Conservation (phyloP, 1,140 invertebrate genomes). For the Drosophila insularis region DNA sequence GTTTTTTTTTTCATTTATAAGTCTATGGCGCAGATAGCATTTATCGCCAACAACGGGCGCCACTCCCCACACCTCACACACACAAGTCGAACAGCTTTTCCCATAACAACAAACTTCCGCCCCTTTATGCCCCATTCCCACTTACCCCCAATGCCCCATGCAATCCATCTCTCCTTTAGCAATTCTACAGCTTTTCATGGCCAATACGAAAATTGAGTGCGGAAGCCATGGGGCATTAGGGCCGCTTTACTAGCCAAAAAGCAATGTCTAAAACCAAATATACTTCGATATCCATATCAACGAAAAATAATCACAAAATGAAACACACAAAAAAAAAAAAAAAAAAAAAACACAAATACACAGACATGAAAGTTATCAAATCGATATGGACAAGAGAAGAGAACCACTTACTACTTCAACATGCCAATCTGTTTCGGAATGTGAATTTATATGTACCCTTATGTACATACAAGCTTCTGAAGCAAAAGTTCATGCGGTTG, state of each 20-base stretch:
- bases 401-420: constrained; percentile 16
- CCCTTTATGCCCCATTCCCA: neutral
- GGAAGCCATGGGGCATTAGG: constrained; percentile 60
- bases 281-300: constrained; percentile 52
- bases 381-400: constrained; percentile 44
- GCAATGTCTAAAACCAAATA: constrained; percentile 61
- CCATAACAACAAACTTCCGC: constrained; percentile 15
- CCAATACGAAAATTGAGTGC: constrained; percentile 42
- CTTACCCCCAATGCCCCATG: no score
- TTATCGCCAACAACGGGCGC: constrained; percentile 48
- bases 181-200: constrained; percentile 59
- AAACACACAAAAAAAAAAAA: constrained; percentile 17
- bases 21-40: constrained; percentile 44
- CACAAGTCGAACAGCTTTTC: constrained; percentile 67
- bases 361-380: constrained; percentile 57
- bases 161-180: constrained; percentile 19
- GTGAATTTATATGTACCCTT: constrained; percentile 9
- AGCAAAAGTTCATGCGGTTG: constrained; percentile 7
- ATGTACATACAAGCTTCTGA: neutral
- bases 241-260: constrained; percentile 30
- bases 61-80: constrained; percentile 34
- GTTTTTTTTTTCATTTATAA: constrained; percentile 23
- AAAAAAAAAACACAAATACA: constrained; percentile 24
- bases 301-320: constrained; percentile 52
- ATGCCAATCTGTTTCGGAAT: constrained; percentile 23